These are phyloP conservation scores for Cygnus olor DNA, from an alignment of 2,797 vertebrate genomes.

Conservation along the genomic window DNA sequence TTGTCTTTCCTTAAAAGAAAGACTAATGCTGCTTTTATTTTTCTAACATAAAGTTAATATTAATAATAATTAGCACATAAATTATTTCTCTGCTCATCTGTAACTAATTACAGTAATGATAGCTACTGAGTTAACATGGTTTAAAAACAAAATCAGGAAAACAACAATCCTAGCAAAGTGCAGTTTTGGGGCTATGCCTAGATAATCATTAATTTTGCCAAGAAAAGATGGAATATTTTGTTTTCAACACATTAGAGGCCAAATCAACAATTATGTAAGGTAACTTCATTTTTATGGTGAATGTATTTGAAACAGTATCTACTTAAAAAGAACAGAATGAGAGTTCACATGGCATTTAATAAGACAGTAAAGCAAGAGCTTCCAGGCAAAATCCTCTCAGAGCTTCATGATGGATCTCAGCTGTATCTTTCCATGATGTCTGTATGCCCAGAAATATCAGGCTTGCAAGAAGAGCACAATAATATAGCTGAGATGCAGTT, in stretches of 20 bases:
- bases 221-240: conserved; percentile 28
- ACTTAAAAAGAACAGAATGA: not conserved
- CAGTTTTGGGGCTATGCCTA: not conserved
- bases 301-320: not conserved
- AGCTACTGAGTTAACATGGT: conserved; percentile 5
- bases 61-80: not conserved
- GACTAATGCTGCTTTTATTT: not conserved
- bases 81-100: not conserved
- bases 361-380: not conserved
- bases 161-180: not conserved
- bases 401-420: not conserved
- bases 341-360: not conserved
- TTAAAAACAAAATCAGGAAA: conserved; percentile 51
- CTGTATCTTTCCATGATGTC: not conserved
- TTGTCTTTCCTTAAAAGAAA: not conserved
- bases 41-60: not conserved
- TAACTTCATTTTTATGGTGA: conserved; percentile 12
- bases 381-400: not conserved
- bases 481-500: not conserved
- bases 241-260: conserved; percentile 1
- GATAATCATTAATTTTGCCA: not conserved
- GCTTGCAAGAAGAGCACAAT: not conserved
- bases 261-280: not conserved
- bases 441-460: not conserved
- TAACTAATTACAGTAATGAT: not conserved